These are phyloP conservation scores for Alloscopus bannaensis DNA, from an alignment of 2,888 invertebrate species.

Conservation along the genomic window DNA sequence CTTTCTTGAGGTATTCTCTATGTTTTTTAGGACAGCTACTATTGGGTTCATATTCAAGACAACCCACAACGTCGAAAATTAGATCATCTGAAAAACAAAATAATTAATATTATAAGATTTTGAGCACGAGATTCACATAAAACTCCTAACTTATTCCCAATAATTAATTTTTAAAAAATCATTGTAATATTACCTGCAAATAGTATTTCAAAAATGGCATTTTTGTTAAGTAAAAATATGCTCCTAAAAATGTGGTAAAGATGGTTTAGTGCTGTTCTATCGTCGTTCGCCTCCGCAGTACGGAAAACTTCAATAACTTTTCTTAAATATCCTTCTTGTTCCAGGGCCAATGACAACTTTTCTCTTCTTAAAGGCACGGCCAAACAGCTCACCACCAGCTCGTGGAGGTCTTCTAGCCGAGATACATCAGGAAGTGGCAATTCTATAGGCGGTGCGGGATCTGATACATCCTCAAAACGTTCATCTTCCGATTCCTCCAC, in stretches of 20 bases:
- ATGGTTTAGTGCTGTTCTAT: constrained; percentile 94
- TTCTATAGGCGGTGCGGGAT: constrained; percentile 94
- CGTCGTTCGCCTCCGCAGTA: constrained; percentile 97
- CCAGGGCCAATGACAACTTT: constrained; percentile 93
- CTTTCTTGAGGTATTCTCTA: constrained; percentile 94
- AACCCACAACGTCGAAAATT: constrained; percentile 98
- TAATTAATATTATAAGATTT: background rate
- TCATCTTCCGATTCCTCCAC: constrained; percentile 98
- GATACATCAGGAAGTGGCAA: constrained; percentile 96
- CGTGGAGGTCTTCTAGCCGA: constrained; percentile 95
- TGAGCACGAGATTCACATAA: background rate
- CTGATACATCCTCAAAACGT: constrained; percentile 96
- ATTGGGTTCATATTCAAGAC: constrained; percentile 97
- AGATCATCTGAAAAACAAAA: constrained; percentile 82
- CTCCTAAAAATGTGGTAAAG: constrained; percentile 99
- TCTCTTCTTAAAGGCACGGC: constrained; percentile 94
- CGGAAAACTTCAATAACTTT: constrained; percentile 96
- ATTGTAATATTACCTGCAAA: constrained; percentile 82
- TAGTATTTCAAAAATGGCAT: constrained; percentile 97
- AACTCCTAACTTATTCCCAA: background rate
- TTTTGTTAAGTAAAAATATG: constrained; percentile 98
- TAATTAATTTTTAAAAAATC: background rate
- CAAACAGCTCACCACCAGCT: constrained; percentile 91
- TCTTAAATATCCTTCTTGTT: constrained; percentile 95
- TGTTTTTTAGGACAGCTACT: constrained; percentile 90